Evolutionary conservation across 2,888 invertebrate species (phyloP), one percentile per base, ranked within the genome.

Genomic region (Polia nebulosa): DNA sequence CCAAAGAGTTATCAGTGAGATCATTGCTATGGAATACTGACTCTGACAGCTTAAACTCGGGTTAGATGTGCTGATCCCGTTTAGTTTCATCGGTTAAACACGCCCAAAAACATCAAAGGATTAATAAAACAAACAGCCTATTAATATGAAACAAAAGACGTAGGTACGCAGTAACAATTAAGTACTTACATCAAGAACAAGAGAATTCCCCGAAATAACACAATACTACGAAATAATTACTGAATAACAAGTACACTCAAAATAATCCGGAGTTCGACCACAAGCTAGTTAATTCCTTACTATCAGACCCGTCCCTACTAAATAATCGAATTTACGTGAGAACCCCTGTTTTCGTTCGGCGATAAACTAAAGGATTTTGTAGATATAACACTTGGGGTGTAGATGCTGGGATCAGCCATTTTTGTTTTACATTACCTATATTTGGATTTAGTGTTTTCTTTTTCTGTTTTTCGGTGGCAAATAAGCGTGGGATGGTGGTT

Each of bases 331-430:
- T 81, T 81, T 80, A 80, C 69, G 69, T 58, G 63, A 51, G 53
- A 63, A 51, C 74, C 72, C 56, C 59, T n/a, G 57, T 51, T 60
- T 61, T 74, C 67, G 39, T 63, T 78, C 56, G 29, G 15, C 65
- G 25, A 74, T 80, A 80, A 80, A 80, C 71, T 80, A 74, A 69
- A 66, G 78, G 74, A 78, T 78, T 80, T 74, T 67, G 81, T 78
- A 64, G 78, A 78, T 72, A 72, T 69, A 78, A 74, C 64, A 66
- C 32, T 68, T 34, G 17, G 44, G 36, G 53, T 69, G 52, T 59
- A 59, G 47, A 77, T 29, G 55, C 39, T 44, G 34, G 45, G 44
- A 56, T 72, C 60, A 39, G 36, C 20, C 63, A 60, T 65, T 76
- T 71, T 68, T 59, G 59, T 68, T 76, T 53, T 44, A 60, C 52